Base-by-base conservation (phyloP, 2,797 vertebrate genomes). In the Pachyuromys duprasi region DNA sequence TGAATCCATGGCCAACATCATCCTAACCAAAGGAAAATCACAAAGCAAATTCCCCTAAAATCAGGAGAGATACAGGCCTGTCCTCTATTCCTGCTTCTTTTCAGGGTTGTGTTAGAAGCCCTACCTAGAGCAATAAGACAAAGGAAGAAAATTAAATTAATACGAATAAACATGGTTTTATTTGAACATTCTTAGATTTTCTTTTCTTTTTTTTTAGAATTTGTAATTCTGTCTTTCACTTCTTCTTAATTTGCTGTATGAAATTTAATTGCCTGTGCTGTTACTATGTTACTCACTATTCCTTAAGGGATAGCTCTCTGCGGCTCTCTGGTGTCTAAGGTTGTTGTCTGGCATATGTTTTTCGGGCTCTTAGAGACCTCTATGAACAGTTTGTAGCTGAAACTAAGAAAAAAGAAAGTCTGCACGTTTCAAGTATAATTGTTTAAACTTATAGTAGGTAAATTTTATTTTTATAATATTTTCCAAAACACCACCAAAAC, bases 381-480 rank as follows among this genome's bases (percentile, higher is more conserved):
- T 42, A 13, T 62, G 65, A 79, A 15, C 33, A 80, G 0, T 36
- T 20, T 67, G 13, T 84, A 83, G 75, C 53, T 69, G 53, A 95
- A 84, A 91, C 4, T 39, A 86, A 91, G 45, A 81, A 94, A 91
- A 20, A 55, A 7, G 8, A 70, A 6, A 0, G 31, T 78, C 36
- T 63, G 3, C 5, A 78, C 49, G 83, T 91, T 86, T 92, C 53
- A 84, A 89, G 67, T 57, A 55, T 69, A 9, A 80, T 87, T 89
- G 0, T 45, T 94, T 83, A 89, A 96, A 55, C 39, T 36, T 92
- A 39, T 95, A 53, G 5, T 60, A 88, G 89, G 89, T 91, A 95
- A 87, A 90, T 84, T 87, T 90, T 39, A 45, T 83, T 60, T 93
- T 94, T 28, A 55, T 80, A 78, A 22, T 93, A 92, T 33, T 8